Evolutionary conservation across 2,113 vertebrate species (phyloP).

Genomic region (Paratilapia polleni): DNA sequence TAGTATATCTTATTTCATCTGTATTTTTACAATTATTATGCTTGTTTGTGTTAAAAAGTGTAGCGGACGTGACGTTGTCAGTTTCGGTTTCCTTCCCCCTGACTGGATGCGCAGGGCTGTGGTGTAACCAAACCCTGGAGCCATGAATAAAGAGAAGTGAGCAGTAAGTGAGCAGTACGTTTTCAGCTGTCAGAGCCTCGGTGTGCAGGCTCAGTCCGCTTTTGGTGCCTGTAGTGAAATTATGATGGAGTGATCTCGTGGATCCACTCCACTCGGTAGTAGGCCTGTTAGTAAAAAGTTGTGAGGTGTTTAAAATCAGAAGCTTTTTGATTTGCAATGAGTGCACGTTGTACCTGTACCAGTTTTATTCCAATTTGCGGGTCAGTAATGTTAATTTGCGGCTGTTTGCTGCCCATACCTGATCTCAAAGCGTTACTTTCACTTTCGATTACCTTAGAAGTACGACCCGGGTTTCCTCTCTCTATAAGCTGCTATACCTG

Average conservation of each 20-base stretch:
- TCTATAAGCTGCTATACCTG: too few species aligned
- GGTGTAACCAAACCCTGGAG: neutral
- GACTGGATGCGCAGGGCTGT: neutral
- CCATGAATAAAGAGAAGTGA: neutral
- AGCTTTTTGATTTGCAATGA: accelerated
- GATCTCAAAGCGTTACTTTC: neutral
- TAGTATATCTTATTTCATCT: too few species aligned
- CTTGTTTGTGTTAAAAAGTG: neutral
- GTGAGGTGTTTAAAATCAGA: neutral
- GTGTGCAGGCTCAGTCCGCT: neutral
- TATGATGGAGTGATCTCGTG: accelerated
- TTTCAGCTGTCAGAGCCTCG: neutral
- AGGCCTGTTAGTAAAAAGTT: neutral
- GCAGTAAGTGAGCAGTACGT: neutral
- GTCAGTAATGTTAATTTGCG: neutral
- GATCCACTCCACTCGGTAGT: neutral
- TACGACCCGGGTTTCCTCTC: too few species aligned
- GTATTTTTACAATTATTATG: neutral
- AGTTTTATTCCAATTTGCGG: neutral
- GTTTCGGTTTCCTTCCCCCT: accelerated
- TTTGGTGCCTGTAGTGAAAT: neutral
- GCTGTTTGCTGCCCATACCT: neutral
- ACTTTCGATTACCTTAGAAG: neutral
- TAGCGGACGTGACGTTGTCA: neutral
- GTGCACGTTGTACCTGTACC: neutral